Percentiles rank a stretch among this genome's conserved stretches.
phyloP scores from a whole-genome alignment of 2,888 invertebrate genomes.

The Acronicta leporina region DNA sequence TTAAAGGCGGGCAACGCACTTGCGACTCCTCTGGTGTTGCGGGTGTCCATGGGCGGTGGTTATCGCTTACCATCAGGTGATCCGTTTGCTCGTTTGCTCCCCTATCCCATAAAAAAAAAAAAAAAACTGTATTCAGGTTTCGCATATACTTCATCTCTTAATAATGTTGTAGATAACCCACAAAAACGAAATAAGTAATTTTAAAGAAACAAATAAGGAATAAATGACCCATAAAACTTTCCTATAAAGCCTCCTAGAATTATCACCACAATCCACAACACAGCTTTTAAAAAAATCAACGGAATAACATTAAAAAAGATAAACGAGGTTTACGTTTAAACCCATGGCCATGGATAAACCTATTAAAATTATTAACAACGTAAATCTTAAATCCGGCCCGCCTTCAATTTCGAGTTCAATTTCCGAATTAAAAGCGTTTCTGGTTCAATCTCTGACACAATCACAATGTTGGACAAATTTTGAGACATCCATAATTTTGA shows the following conservation, averaged over 20 bases:
- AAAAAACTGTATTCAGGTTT: too few species aligned
- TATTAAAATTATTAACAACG: slow-evolving; percentile 19
- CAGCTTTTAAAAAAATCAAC: neutral
- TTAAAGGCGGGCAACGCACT: too few species aligned
- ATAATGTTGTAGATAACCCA: too few species aligned
- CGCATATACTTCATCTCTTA: too few species aligned
- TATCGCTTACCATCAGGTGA: too few species aligned
- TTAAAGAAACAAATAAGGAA: too few species aligned
- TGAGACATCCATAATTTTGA: slow-evolving; percentile 12
- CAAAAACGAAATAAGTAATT: too few species aligned
- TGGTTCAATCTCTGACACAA: slow-evolving; percentile 6
- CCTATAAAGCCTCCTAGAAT: too few species aligned
- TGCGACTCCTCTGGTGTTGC: too few species aligned
- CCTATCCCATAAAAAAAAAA: too few species aligned
- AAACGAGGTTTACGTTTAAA: neutral
- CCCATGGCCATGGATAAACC: slow-evolving; percentile 4
- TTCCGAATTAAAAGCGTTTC: slow-evolving; percentile 18
- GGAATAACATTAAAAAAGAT: neutral
- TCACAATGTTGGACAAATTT: slow-evolving; percentile 20
- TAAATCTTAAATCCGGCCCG: slow-evolving; percentile 3
- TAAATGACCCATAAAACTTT: neutral
- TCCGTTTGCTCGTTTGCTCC: too few species aligned
- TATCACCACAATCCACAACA: neutral
- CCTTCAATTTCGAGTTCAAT: slow-evolving; percentile 15
- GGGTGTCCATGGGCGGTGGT: too few species aligned